These are phyloP conservation scores for Ornithoptera priamus DNA, from an alignment of 2,888 invertebrate genomes.

Conservation along the genomic window DNA sequence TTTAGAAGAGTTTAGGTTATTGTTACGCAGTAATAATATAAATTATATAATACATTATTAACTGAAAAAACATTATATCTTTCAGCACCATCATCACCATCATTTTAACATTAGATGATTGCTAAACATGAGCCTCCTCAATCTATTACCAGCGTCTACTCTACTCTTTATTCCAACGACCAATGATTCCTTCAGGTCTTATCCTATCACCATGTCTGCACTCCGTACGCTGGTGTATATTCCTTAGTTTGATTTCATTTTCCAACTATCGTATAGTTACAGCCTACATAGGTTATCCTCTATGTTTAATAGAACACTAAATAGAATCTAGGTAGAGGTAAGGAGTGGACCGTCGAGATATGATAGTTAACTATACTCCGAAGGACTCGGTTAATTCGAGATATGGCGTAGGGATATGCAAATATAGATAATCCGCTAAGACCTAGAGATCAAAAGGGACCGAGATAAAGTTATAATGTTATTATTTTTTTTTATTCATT, in stretches of 20 bases:
- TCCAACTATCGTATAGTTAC: constrained; percentile 1
- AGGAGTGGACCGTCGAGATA: constrained; percentile 55
- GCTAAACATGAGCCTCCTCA: too few relatives aligned
- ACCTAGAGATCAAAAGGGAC: constrained; percentile 38
- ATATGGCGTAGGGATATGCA: constrained; percentile 44
- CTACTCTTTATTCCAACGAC: too few relatives aligned
- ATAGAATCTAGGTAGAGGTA: constrained; percentile 47
- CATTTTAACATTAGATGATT: too few relatives aligned
- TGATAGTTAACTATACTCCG: constrained; percentile 34
- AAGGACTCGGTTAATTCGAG: constrained; percentile 30
- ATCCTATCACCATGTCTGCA: too few relatives aligned
- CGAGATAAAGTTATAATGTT: constrained; percentile 53
- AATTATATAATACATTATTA: too few relatives aligned
- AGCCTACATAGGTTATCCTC: constrained; percentile 4
- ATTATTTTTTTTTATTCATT: constrained; percentile 39
- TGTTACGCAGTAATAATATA: too few relatives aligned
- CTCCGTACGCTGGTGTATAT: background rate
- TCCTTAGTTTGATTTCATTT: constrained; percentile 15
- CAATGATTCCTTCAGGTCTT: too few relatives aligned
- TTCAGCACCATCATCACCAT: too few relatives aligned
- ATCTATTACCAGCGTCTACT: too few relatives aligned
- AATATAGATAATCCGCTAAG: constrained; percentile 39
- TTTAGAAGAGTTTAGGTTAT: too few relatives aligned
- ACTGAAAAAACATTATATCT: too few relatives aligned
- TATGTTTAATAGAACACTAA: constrained; percentile 6